A percentile compares a stretch with the other conserved stretches of the same genome.
phyloP scores from a whole-genome alignment of 2,888 invertebrate genomes.

The Tinea semifulvella region DNA sequence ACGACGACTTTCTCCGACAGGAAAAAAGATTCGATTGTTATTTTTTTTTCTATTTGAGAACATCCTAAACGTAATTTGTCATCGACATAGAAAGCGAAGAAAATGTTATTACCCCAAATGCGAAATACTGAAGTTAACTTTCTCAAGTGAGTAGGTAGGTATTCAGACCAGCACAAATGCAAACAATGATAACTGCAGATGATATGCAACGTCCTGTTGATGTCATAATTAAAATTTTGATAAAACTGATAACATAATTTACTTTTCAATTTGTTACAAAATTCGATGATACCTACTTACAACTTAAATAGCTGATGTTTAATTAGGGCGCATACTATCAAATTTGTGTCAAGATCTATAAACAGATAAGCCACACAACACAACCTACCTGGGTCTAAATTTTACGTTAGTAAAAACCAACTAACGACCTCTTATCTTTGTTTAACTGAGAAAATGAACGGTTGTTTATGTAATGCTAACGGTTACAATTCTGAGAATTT shows the following conservation, averaged over 20 bases:
- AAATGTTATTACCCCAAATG: not conserved
- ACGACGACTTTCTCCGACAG: constrained; percentile 5
- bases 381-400: not conserved
- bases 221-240: constrained; percentile 6
- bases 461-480: constrained; percentile 8
- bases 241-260: not conserved
- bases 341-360: constrained; percentile 47
- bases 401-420: not conserved
- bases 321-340: constrained; percentile 39
- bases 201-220: constrained; percentile 7
- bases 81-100: constrained; percentile 7
- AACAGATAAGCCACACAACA: constrained; percentile 36
- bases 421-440: constrained; percentile 11
- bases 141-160: too few relatives aligned
- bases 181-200: not conserved
- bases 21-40: constrained; percentile 5
- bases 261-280: constrained; percentile 11
- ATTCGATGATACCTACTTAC: constrained; percentile 1
- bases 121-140: constrained; percentile 1
- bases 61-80: constrained; percentile 2
- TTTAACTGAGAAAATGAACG: constrained; percentile 3
- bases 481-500: constrained; percentile 4
- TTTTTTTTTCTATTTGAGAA: not conserved
- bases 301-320: constrained; percentile 23
- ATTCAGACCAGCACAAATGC: not conserved